Percentiles rank a stretch among this genome's conserved stretches.
These are phyloP conservation scores for Hemicentrotus pulcherrimus DNA, from an alignment of 35 echinoderm and acorn worm species.

Conservation along the genomic window DNA sequence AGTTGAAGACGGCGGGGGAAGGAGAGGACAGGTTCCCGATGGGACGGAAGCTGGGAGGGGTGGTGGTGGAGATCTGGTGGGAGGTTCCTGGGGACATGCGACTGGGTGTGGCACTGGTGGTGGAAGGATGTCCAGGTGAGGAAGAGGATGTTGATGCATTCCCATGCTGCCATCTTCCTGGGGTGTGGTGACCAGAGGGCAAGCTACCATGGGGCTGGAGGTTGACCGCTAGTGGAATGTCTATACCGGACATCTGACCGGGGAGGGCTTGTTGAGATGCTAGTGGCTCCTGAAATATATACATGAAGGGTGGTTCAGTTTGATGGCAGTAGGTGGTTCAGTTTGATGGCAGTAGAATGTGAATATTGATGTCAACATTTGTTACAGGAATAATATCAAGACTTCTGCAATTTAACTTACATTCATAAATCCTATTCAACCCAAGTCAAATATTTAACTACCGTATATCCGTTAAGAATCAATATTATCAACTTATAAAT, in stretches of 20 bases:
- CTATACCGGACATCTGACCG: neutral
- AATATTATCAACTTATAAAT: no score
- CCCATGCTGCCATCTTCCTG: neutral
- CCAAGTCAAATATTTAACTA: no score
- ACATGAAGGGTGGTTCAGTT: neutral
- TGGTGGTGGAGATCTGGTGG: slow-evolving; percentile 34
- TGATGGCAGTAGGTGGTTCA: neutral
- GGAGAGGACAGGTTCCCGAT: slow-evolving; percentile 8
- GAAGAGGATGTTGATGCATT: slow-evolving; percentile 29
- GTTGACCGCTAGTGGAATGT: slow-evolving; percentile 2
- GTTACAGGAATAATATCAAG: neutral
- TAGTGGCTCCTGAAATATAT: slow-evolving; percentile 29
- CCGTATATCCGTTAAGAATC: no score
- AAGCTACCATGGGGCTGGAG: slow-evolving; percentile 15
- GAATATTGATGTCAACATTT: neutral
- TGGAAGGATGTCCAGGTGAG: neutral
- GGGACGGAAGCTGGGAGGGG: neutral
- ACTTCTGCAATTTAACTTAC: no score
- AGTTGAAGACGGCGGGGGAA: slow-evolving; percentile 19
- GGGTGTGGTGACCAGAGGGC: neutral
- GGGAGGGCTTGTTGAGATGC: slow-evolving; percentile 24
- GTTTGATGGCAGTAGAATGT: no score
- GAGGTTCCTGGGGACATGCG: neutral
- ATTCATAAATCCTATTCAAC: no score
- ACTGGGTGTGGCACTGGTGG: neutral